Evolutionary conservation across 2,113 vertebrate genomes (phyloP).

Genomic region (Myrmecobius fasciatus): DNA sequence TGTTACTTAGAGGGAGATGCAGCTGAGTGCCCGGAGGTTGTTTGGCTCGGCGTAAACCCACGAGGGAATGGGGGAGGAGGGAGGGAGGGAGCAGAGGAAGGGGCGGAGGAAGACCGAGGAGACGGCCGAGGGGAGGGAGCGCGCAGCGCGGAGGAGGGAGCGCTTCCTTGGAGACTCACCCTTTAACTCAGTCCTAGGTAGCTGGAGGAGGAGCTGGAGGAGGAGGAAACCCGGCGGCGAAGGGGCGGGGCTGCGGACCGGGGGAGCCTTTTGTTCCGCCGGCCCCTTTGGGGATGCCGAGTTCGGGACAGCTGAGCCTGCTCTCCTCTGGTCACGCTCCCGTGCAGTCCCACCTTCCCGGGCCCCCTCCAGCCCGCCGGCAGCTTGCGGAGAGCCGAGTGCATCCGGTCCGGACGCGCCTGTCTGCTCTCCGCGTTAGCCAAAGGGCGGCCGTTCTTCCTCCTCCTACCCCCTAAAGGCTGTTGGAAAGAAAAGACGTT

Average conservation of each 20-base stretch:
- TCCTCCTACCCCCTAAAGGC: neutral
- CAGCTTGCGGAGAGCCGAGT: neutral
- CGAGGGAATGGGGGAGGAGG: neutral
- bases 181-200: neutral
- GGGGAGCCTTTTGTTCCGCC: neutral
- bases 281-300: neutral
- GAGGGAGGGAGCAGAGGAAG: neutral
- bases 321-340: too few relatives aligned
- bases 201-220: neutral
- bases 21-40: neutral
- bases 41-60: neutral
- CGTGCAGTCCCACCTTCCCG: neutral
- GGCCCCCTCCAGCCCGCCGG: neutral
- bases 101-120: neutral
- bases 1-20: neutral
- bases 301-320: neutral
- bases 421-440: neutral
- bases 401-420: neutral
- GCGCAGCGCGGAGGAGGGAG: neutral
- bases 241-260: neutral
- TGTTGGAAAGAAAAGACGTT: neutral
- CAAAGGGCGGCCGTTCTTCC: neutral
- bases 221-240: neutral
- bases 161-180: neutral
- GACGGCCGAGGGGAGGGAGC: too few relatives aligned